Conservation (phyloP, 2,797 vertebrate species). For the Pangasius djambal region DNA sequence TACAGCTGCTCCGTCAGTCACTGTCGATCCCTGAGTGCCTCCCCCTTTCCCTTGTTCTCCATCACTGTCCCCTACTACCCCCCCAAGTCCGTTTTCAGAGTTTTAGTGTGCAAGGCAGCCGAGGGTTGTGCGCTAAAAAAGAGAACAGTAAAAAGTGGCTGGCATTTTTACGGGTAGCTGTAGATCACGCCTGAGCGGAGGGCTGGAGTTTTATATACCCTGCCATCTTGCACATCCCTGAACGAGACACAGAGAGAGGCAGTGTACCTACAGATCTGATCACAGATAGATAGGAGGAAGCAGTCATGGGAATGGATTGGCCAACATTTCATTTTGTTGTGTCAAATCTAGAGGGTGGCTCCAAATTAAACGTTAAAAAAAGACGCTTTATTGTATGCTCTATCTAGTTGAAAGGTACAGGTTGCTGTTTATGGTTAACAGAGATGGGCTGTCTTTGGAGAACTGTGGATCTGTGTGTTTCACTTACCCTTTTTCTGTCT, state of each 20-base stretch:
- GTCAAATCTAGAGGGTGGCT: background rate
- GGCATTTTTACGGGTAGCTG: constrained; percentile 58
- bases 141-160: constrained; percentile 53
- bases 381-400: background rate
- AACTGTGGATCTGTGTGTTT: background rate
- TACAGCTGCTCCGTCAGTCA: constrained; percentile 61
- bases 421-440: background rate
- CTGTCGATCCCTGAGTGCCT: constrained; percentile 47
- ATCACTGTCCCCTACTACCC: constrained; percentile 14
- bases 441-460: background rate
- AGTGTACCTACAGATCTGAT: constrained; percentile 12
- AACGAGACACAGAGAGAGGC: background rate
- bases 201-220: constrained; percentile 47
- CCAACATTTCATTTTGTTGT: background rate
- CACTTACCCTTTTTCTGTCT: background rate
- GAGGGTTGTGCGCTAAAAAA: constrained; percentile 48
- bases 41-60: constrained; percentile 13
- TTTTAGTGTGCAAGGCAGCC: constrained; percentile 40
- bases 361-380: background rate
- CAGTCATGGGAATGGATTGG: background rate
- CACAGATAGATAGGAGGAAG: constrained; percentile 37
- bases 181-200: constrained; percentile 54
- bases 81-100: constrained; percentile 16
- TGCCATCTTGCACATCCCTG: constrained; percentile 17
- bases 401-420: background rate